Evolutionary conservation across 2,888 invertebrate genomes (phyloP).

Genomic region (Dioctria rufipes): DNA sequence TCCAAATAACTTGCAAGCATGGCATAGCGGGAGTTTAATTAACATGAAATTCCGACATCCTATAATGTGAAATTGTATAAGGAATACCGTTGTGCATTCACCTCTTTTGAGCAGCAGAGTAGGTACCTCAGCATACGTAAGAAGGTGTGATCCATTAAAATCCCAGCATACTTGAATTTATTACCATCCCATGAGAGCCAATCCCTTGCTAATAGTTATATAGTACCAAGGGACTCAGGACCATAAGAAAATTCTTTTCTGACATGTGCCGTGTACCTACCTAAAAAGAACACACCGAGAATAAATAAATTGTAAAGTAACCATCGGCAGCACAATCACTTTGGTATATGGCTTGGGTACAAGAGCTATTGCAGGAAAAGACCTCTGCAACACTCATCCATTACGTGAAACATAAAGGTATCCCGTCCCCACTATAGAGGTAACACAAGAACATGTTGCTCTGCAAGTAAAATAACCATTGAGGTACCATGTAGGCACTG

Average conservation of each 20-base stretch:
- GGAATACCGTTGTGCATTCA: background rate
- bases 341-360: background rate
- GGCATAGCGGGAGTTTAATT: constrained; percentile 15
- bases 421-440: no score
- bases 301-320: background rate
- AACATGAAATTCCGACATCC: constrained; percentile 18
- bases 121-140: background rate
- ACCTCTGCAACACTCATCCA: background rate
- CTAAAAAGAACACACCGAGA: background rate
- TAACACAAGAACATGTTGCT: no score
- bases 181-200: constrained; percentile 9
- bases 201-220: background rate
- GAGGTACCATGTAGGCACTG: constrained; percentile 8
- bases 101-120: background rate
- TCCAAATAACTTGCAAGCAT: constrained; percentile 10
- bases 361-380: no score
- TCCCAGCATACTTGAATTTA: constrained; percentile 5
- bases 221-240: background rate
- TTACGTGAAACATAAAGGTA: no score
- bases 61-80: background rate
- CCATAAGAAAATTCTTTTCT: constrained; percentile 2
- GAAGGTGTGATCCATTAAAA: constrained; percentile 45
- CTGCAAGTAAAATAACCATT: background rate
- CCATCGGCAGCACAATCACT: background rate
- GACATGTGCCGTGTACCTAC: constrained; percentile 16